These are phyloP conservation scores for Eupithecia pulchellata DNA, from an alignment of 2,888 invertebrate genomes.

Conservation along the genomic window DNA sequence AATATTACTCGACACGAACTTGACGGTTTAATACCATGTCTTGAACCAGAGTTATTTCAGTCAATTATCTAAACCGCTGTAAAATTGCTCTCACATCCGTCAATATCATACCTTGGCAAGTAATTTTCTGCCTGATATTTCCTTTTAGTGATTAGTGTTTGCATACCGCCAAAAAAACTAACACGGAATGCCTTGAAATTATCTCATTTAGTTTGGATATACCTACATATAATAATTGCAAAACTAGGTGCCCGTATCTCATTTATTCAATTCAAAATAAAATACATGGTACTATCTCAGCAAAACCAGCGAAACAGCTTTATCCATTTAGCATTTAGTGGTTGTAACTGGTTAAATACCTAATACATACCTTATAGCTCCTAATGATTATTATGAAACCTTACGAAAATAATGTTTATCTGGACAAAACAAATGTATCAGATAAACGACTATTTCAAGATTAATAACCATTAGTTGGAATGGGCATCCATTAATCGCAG, in stretches of 20 bases:
- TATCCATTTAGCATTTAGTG: constrained; percentile 15
- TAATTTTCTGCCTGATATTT: constrained; percentile 39
- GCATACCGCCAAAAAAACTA: constrained; percentile 19
- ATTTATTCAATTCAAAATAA: constrained; percentile 7
- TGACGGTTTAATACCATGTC: constrained; percentile 58
- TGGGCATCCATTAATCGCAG: constrained; percentile 15
- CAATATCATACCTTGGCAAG: constrained; percentile 45
- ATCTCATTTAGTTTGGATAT: not conserved
- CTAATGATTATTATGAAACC: constrained; percentile 42
- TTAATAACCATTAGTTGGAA: constrained; percentile 33
- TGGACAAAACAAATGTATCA: constrained; percentile 45
- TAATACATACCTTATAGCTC: constrained; percentile 22
- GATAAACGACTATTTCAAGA: constrained; percentile 45
- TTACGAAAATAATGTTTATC: constrained; percentile 40
- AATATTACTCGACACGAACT: constrained; percentile 39
- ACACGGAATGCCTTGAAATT: constrained; percentile 17
- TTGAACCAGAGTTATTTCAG: constrained; percentile 61
- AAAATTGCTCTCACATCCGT: constrained; percentile 61
- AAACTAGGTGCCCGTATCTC: constrained; percentile 8
- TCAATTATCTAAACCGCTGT: constrained; percentile 62
- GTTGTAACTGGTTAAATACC: constrained; percentile 14
- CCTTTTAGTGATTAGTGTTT: constrained; percentile 28
- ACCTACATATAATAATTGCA: not conserved
- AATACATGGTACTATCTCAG: constrained; percentile 9
- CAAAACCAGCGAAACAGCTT: constrained; percentile 14